Conservation (phyloP, 2,888 invertebrate species). For the Anarsia innoxiella region DNA sequence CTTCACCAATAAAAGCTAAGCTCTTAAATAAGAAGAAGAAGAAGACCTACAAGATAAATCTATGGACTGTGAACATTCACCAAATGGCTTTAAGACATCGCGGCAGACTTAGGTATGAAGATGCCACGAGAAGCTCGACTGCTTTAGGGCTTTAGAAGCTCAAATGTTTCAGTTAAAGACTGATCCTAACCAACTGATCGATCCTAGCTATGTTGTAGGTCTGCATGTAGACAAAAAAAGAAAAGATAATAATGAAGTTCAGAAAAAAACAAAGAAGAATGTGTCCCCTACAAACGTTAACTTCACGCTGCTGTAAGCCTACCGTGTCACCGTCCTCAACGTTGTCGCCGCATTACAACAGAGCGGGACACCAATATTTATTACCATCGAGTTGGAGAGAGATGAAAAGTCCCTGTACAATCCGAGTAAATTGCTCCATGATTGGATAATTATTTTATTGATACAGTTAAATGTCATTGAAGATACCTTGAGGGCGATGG, state of each 20-base stretch:
- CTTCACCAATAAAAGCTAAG: too few species aligned
- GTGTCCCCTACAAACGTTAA: conserved; percentile 18
- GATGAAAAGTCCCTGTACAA: conserved; percentile 40
- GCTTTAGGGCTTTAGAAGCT: not conserved
- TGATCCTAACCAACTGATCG: not conserved
- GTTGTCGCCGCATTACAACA: conserved; percentile 32
- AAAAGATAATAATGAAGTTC: not conserved
- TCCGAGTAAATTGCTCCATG: conserved; percentile 65
- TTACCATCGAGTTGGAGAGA: conserved; percentile 24
- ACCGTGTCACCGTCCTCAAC: conserved; percentile 49
- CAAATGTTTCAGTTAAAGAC: not conserved
- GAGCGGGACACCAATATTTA: conserved; percentile 29
- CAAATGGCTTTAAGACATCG: too few species aligned
- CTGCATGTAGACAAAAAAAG: not conserved
- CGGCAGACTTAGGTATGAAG: too few species aligned
- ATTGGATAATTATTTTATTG: conserved; percentile 75
- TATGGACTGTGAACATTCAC: too few species aligned
- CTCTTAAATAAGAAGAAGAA: too few species aligned
- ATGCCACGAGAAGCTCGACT: too few species aligned
- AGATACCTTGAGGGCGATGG: conserved; percentile 35
- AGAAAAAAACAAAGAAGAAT: too few species aligned
- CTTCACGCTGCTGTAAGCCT: conserved; percentile 33
- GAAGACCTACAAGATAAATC: too few species aligned
- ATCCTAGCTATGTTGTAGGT: not conserved
- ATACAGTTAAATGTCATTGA: conserved; percentile 60